Evolutionary conservation across 1,140 invertebrate species (phyloP).

Genomic region (Brevipalpus yothersi): DNA sequence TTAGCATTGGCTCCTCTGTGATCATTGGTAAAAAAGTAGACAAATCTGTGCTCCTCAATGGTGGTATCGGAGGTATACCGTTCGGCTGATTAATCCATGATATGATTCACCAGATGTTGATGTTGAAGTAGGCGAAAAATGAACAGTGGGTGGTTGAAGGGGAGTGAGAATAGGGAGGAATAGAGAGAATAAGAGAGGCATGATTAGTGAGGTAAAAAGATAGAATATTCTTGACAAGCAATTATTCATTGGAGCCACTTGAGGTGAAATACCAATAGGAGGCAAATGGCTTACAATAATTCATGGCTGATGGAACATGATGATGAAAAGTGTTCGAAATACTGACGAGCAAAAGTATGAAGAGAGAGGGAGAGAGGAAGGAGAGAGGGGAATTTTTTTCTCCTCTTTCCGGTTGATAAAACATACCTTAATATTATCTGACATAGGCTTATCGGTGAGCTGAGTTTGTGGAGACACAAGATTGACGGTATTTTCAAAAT

Average conservation of each 20-base stretch:
- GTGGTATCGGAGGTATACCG: constrained; percentile 6
- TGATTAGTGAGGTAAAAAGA: not conserved
- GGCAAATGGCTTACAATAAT: too few relatives aligned
- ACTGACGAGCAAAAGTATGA: too few relatives aligned
- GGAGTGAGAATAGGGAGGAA: not conserved
- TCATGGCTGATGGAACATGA: too few relatives aligned
- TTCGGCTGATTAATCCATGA: too few relatives aligned
- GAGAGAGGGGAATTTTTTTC: too few relatives aligned
- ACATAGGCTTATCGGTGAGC: not conserved
- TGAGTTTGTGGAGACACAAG: not conserved
- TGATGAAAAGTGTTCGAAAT: too few relatives aligned
- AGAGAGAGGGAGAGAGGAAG: too few relatives aligned
- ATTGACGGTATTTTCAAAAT: constrained; percentile 4
- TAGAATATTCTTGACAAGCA: not conserved
- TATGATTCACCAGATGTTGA: not conserved
- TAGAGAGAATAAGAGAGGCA: not conserved
- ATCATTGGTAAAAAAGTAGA: constrained; percentile 7
- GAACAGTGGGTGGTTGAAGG: too few relatives aligned
- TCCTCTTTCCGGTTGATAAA: not conserved
- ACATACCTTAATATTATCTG: not conserved
- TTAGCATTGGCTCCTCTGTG: constrained; percentile 3
- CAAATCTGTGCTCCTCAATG: constrained; percentile 3
- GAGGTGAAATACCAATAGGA: not conserved
- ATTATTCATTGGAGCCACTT: not conserved
- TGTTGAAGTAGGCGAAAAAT: too few relatives aligned